Evolutionary conservation across 2,888 invertebrate species (phyloP).

Genomic region (Muschampia plurimacula): DNA sequence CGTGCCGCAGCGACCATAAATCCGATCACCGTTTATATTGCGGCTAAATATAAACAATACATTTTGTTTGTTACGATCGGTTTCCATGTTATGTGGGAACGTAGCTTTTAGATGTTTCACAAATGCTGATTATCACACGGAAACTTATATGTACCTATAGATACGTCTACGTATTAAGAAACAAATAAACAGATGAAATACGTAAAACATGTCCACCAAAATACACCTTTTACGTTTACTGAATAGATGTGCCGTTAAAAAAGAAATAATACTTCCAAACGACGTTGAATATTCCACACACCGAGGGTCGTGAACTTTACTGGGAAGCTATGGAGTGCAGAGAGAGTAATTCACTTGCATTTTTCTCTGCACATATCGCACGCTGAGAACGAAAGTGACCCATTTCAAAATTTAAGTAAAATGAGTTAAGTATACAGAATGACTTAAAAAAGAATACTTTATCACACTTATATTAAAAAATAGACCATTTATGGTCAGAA

Average conservation of each 20-base stretch:
- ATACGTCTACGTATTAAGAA: not conserved
- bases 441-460: no score
- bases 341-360: slow-evolving; percentile 14
- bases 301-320: slow-evolving; percentile 19
- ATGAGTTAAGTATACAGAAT: no score
- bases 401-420: no score
- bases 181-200: not conserved
- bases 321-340: slow-evolving; percentile 17
- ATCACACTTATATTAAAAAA: no score
- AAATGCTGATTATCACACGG: not conserved
- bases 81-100: slow-evolving; percentile 11
- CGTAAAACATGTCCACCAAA: not conserved
- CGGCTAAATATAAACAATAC: slow-evolving; percentile 32
- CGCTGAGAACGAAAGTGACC: not conserved
- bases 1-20: slow-evolving; percentile 61
- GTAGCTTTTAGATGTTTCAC: not conserved
- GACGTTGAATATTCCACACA: slow-evolving; percentile 29
- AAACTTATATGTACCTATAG: not conserved
- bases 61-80: slow-evolving; percentile 17
- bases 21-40: slow-evolving; percentile 70
- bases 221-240: not conserved
- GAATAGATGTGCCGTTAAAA: slow-evolving; percentile 1
- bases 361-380: slow-evolving; percentile 3
- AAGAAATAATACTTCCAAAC: slow-evolving; percentile 29
- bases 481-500: no score